Base-by-base conservation (phyloP, 2,888 invertebrate species). In the Rhagophthalmus giganteus region DNA sequence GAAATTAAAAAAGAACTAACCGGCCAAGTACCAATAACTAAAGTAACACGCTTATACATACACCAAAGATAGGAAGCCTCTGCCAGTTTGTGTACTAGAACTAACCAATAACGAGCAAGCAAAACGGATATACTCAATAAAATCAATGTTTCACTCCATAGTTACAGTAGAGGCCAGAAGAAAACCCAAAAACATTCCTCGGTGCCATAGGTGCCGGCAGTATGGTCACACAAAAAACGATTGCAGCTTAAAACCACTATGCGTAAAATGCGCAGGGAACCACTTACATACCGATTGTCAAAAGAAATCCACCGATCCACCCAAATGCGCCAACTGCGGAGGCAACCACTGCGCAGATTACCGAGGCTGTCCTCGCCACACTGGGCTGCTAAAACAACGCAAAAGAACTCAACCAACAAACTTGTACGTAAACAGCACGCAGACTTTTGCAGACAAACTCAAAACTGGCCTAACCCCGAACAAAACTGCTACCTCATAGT, bases 291-390 rank as follows among this genome's bases (percentile, higher is more conserved):
- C n/a, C n/a, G n/a, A n/a, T n/a, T 30, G 11, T 30, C 30, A 30
- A 11, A 30, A 30, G 30, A 30, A n/a, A n/a, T n/a, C n/a, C n/a
- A n/a, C n/a, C n/a, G n/a, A n/a, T n/a, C n/a, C n/a, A n/a, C n/a
- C n/a, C 11, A 70, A 65, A 55, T 76, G 76, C 64, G 74, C 72
- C 1, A 76, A 76, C 50, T 76, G 76, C 59, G 59, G 54, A 9
- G 63, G 55, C 0, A 57, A 57, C 0, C 76, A 76, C 45, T 72
- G 74, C 5, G 73, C 76, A 1, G 74, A 61, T 55, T 75, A 63
- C 44, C 70, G 59, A 52, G 47, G 67, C 14, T 76, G 76, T 51
- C 3, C 9, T 27, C 9, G n/a, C 27, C 27, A 27, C n/a, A 27
- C 10, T 27, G 27, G 3, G 10, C 27, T 6, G 25, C 3, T 11